These are phyloP conservation scores for Chionoecetes opilio DNA, from an alignment of 1,140 invertebrate genomes.

Conservation along the genomic window DNA sequence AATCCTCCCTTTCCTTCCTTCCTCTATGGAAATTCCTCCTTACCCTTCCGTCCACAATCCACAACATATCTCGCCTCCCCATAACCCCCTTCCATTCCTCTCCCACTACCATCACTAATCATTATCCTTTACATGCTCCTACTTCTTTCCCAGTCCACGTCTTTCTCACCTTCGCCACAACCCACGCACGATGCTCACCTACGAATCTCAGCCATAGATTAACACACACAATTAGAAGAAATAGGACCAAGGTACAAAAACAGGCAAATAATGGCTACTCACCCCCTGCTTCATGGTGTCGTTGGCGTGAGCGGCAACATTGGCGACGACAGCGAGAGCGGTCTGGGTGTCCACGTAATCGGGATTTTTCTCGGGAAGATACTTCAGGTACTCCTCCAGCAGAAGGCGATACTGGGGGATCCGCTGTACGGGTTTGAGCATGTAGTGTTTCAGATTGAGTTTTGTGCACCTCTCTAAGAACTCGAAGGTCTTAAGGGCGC, in stretches of 20 bases:
- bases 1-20: background rate
- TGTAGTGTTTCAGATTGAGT: conserved; percentile 88
- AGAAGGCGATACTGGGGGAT: conserved; percentile 89
- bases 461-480: conserved; percentile 87
- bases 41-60: background rate
- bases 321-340: conserved; percentile 89
- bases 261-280: conserved; percentile 82
- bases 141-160: background rate
- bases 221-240: background rate
- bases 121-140: background rate
- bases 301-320: conserved; percentile 91
- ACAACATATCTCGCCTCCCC: too few species aligned
- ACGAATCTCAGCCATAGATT: too few species aligned
- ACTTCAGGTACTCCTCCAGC: conserved; percentile 88
- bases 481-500: conserved; percentile 88
- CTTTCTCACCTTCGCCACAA: background rate
- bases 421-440: conserved; percentile 91
- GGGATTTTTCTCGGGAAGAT: conserved; percentile 86
- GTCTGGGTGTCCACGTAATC: conserved; percentile 88
- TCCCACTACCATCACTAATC: too few species aligned
- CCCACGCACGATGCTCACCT: background rate
- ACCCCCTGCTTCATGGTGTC: conserved; percentile 88
- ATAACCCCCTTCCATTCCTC: background rate
- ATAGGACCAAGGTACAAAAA: background rate
- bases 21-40: background rate